These are phyloP conservation scores for Chelon labrosus DNA, from an alignment of 2,797 vertebrate species.

Conservation along the genomic window DNA sequence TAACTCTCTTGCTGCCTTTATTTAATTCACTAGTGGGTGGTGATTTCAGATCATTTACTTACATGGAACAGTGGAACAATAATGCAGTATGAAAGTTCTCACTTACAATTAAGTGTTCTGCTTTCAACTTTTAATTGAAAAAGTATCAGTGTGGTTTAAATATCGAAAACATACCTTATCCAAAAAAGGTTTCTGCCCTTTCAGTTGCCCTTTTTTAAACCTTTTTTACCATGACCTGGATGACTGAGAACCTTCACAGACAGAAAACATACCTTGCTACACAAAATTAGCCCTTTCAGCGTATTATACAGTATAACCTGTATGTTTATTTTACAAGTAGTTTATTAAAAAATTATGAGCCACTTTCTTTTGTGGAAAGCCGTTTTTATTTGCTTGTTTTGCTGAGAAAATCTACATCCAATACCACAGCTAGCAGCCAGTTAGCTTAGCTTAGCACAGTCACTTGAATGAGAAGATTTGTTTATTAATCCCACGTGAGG, in stretches of 20 bases:
- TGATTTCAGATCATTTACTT: not conserved
- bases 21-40: conserved; percentile 5
- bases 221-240: no score
- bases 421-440: not conserved
- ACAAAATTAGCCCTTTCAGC: not conserved
- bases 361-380: no score
- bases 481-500: no score
- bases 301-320: not conserved
- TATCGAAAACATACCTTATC: not conserved
- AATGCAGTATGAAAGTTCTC: not conserved
- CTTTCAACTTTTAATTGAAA: not conserved
- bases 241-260: no score
- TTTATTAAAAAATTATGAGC: no score
- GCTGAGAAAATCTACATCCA: not conserved
- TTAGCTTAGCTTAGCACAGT: not conserved
- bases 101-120: not conserved
- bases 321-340: no score
- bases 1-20: conserved; percentile 12
- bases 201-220: no score
- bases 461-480: not conserved
- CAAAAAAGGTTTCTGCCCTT: no score
- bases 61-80: not conserved
- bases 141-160: not conserved
- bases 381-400: not conserved
- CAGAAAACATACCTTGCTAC: not conserved